A percentile compares a stretch with the other conserved stretches of the same genome.
Conservation (phyloP, 2,797 vertebrate species). For the Brotogeris chrysoptera region DNA sequence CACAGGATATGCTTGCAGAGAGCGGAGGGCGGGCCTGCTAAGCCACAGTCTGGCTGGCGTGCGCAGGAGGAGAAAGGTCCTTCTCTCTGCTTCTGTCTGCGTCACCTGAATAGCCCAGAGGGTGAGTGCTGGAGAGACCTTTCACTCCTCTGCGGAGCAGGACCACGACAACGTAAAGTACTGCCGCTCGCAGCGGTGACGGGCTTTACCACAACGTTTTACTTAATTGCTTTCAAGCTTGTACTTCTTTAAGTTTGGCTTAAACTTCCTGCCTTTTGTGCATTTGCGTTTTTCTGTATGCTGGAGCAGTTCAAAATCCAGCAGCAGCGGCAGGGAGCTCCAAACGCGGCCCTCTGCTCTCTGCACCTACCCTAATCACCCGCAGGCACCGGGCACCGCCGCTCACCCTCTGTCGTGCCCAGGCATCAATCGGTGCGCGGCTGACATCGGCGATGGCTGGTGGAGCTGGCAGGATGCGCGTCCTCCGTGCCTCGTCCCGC, state of each 20-base stretch:
- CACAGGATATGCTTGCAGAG: no score
- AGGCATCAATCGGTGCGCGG: background rate
- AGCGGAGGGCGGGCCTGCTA: background rate
- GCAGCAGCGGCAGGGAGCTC: background rate
- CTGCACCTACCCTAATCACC: background rate
- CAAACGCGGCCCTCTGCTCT: background rate
- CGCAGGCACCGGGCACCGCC: accelerated
- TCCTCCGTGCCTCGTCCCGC: background rate
- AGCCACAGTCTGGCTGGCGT: accelerated
- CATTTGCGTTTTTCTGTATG: background rate
- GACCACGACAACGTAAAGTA: accelerated
- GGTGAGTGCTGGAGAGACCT: background rate
- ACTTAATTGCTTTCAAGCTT: background rate
- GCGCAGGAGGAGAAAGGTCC: background rate
- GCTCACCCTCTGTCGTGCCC: background rate
- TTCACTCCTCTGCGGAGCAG: background rate
- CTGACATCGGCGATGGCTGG: background rate
- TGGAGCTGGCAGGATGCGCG: background rate
- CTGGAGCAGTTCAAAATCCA: background rate
- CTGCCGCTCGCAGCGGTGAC: background rate
- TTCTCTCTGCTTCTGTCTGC: background rate
- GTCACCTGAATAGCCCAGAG: no score
- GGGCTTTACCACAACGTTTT: background rate
- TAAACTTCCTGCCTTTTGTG: background rate
- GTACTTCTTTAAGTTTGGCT: background rate